These are phyloP conservation scores for Tetragnatha versicolor DNA, from an alignment of 1,140 invertebrate species.

Conservation along the genomic window DNA sequence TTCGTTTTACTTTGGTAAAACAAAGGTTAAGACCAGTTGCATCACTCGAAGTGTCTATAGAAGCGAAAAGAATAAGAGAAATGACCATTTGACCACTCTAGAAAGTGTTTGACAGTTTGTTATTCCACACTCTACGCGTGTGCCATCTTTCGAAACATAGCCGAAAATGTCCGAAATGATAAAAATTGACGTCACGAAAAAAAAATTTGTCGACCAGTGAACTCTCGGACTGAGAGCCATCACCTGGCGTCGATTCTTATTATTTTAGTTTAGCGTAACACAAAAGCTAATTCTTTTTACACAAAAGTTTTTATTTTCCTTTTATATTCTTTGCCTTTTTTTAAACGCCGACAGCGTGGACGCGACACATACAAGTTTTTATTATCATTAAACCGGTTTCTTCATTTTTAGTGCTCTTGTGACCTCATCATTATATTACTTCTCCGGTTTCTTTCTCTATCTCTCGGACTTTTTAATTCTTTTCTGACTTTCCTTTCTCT, in stretches of 20 bases:
- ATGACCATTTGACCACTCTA: too few species aligned
- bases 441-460: constrained; percentile 7
- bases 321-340: constrained; percentile 39
- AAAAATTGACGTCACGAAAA: constrained; percentile 23
- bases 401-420: constrained; percentile 52
- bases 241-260: constrained; percentile 20
- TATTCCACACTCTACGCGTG: too few species aligned
- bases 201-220: constrained; percentile 35
- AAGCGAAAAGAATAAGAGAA: too few species aligned
- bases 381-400: constrained; percentile 54
- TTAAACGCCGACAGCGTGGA: constrained; percentile 34
- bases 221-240: constrained; percentile 41
- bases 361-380: constrained; percentile 55
- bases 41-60: too few species aligned
- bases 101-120: too few species aligned
- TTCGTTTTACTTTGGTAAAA: too few species aligned
- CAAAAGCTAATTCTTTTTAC: constrained; percentile 47
- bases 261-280: constrained; percentile 47
- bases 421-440: constrained; percentile 53
- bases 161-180: too few species aligned
- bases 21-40: too few species aligned
- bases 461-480: constrained; percentile 28
- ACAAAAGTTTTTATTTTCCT: constrained; percentile 46
- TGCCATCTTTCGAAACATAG: too few species aligned
- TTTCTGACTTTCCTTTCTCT: constrained; percentile 4